Evolutionary conservation across 2,113 vertebrate species (phyloP).

Genomic region (Anarrhichthys ocellatus): DNA sequence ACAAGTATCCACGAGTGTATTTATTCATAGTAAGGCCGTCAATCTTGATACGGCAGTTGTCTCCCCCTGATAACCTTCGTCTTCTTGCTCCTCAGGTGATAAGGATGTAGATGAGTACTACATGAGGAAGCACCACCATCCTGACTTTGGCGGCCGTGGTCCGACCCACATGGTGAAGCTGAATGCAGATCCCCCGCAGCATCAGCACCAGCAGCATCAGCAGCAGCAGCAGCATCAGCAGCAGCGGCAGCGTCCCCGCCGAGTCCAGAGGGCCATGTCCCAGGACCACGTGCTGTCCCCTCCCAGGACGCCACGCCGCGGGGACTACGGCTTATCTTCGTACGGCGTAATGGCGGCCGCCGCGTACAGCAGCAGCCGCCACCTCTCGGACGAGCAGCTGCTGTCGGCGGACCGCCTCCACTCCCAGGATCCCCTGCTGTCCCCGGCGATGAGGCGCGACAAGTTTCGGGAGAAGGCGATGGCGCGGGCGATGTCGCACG

Average conservation of each 20-base stretch:
- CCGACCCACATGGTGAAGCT: conserved; percentile 92
- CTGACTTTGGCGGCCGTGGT: conserved; percentile 86
- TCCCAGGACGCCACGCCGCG: conserved; percentile 83
- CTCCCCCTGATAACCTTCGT: background rate
- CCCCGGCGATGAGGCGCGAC: conserved; percentile 89
- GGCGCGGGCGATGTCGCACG: conserved; percentile 93
- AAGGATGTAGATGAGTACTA: conserved; percentile 96
- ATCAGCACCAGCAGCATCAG: conserved; percentile 35
- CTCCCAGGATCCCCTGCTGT: conserved; percentile 96
- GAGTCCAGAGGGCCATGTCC: conserved; percentile 96
- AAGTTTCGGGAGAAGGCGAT: conserved; percentile 93
- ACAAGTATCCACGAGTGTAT: background rate
- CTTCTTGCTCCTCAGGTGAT: conserved; percentile 83
- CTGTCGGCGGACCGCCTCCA: conserved; percentile 94
- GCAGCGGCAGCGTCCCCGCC: conserved; percentile 88
- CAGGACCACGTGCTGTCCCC: conserved; percentile 97
- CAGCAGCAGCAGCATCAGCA: conserved; percentile 49
- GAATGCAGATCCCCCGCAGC: conserved; percentile 83
- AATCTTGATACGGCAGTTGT: background rate
- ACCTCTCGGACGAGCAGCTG: conserved; percentile 94
- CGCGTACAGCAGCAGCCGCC: conserved; percentile 84
- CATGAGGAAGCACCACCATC: conserved; percentile 89
- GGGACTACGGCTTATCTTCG: conserved; percentile 86
- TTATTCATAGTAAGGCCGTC: background rate
- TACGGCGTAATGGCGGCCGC: conserved; percentile 74